Percentiles rank a stretch among this genome's conserved stretches.
Evolutionary conservation across 2,888 invertebrate species (phyloP).

Genomic region (Aquatica leii): DNA sequence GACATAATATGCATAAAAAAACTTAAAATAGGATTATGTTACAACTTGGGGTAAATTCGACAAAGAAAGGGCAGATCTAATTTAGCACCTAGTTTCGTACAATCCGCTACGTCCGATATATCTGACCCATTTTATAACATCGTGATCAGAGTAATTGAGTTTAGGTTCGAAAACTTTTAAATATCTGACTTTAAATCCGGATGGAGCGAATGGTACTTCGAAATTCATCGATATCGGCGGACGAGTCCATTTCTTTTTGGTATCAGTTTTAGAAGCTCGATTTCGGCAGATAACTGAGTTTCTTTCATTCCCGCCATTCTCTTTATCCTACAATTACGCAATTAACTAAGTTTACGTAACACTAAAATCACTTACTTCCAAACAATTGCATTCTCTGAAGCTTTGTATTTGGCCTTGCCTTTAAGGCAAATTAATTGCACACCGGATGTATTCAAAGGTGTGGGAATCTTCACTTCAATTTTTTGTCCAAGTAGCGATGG

Average conservation of each 20-base stretch:
- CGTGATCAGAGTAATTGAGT: conserved; percentile 99
- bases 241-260: conserved; percentile 99
- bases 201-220: conserved; percentile 99
- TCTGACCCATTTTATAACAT: conserved; percentile 99
- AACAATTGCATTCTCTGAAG: conserved; percentile 98
- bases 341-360: background rate
- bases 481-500: conserved; percentile 97
- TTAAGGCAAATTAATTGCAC: conserved; percentile 99
- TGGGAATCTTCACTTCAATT: conserved; percentile 99
- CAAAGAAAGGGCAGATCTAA: conserved; percentile 15
- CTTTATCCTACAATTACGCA: conserved; percentile 73
- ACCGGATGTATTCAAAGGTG: conserved; percentile 97
- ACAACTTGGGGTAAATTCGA: too few relatives aligned
- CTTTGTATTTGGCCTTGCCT: conserved; percentile 99
- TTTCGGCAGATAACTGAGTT: conserved; percentile 98
- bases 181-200: conserved; percentile 99
- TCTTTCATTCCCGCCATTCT: conserved; percentile 99
- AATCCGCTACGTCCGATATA: conserved; percentile 99
- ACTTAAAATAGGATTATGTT: too few relatives aligned
- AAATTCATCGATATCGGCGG: conserved; percentile 99
- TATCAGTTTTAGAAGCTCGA: conserved; percentile 98
- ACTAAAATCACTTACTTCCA: conserved; percentile 63
- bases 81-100: conserved; percentile 97
- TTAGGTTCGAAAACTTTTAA: conserved; percentile 99
- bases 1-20: too few relatives aligned